phyloP scores from a whole-genome alignment of 2,888 invertebrate genomes.

The Lasioglossum leucozonium region DNA sequence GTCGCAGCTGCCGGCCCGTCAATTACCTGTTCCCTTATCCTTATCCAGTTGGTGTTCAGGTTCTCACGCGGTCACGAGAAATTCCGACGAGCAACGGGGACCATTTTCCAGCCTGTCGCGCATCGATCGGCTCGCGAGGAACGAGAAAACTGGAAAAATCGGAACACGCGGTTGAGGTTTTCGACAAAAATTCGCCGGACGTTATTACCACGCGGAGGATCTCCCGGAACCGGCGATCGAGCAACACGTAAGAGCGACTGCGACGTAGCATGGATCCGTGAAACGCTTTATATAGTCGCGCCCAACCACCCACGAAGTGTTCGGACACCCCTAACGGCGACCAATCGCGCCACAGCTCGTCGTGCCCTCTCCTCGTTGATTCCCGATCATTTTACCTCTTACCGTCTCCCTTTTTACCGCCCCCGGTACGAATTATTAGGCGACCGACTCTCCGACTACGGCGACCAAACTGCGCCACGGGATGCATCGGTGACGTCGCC shows the following conservation, averaged over 20 bases:
- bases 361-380: constrained; percentile 44
- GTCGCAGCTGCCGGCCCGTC: neutral
- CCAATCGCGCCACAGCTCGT: constrained; percentile 57
- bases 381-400: constrained; percentile 29
- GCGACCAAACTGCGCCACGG: neutral
- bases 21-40: neutral
- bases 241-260: constrained; percentile 73
- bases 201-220: neutral
- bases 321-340: constrained; percentile 59
- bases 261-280: constrained; percentile 72
- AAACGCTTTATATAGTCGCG: constrained; percentile 78
- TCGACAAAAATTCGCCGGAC: neutral
- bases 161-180: neutral
- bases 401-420: neutral
- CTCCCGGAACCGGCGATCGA: constrained; percentile 39
- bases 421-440: constrained; percentile 41
- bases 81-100: neutral
- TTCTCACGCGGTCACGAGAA: neutral
- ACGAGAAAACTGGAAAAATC: no score
- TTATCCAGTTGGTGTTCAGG: neutral
- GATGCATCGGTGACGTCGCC: neutral
- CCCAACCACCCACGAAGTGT: constrained; percentile 76
- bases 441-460: neutral
- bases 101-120: constrained; percentile 4
- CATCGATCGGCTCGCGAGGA: neutral